Evolutionary conservation across 2,797 vertebrate species (phyloP), one percentile per base, ranked within the genome.

Genomic region (Bucorvus abyssinicus): DNA sequence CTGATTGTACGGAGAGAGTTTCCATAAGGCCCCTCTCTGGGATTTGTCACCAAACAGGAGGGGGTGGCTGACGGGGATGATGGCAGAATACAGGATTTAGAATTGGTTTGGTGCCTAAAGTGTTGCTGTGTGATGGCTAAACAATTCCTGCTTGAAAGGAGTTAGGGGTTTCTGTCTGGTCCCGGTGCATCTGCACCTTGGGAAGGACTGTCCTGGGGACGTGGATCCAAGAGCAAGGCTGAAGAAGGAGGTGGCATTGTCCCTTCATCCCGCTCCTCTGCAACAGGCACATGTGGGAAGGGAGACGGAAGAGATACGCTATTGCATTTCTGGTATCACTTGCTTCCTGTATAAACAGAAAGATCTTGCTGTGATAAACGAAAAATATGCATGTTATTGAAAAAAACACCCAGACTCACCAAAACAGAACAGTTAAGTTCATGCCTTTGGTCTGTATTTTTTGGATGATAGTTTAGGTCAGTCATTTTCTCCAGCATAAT

Each of bases 261-360:
- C 64, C 36, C 24, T 83, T 34, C 57, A 30, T 60, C 56, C 90
- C 9, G 4, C 29, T 81, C 19, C 36, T 82, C 77, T 60, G 80
- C 59, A 50, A 10, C 42, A 76, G 38, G 57, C n/a, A 2, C 47
- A 7, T 0, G 5, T 11, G 38, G 83, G 79, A 77, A 57, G 50
- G 42, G 60, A 78, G 76, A 44, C 1, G 13, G 71, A 75, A 73
- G 60, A 81, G 85, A 86, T 0, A 1, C 0, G 0, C 60, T 64
- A 9, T 8, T 8, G 15, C 1, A 0, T 53, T 94, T 63, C 93
- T 82, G 88, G 90, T 10, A 42, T 76, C 63, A 21, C 74, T 84
- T 24, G 12, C 86, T 90, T 94, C 88, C 87, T 91, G 94, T 87
- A 44, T 53, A 93, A 94, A 91, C 74, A 95, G 63, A 84, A 61